These are phyloP conservation scores for Isichthys henryi DNA, from an alignment of 2,113 vertebrate genomes.

Conservation along the genomic window DNA sequence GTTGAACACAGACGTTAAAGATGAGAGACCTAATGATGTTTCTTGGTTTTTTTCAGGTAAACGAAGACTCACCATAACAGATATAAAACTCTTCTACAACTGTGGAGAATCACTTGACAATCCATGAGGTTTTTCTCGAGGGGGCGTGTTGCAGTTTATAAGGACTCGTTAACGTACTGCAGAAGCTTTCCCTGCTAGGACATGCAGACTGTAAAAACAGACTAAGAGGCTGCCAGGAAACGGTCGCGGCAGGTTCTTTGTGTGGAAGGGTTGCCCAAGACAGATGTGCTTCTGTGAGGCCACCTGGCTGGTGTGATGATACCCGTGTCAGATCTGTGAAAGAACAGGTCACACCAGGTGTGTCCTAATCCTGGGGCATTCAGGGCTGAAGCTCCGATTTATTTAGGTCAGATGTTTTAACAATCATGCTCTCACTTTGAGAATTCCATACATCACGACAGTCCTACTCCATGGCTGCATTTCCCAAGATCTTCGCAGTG, in stretches of 20 bases:
- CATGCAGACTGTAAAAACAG: neutral
- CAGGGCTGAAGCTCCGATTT: neutral
- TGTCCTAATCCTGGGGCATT: neutral
- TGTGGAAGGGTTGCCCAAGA: neutral
- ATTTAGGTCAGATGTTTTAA: neutral
- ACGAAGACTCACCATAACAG: neutral
- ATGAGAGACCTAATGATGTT: neutral
- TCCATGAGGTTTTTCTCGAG: too few species aligned
- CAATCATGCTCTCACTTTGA: neutral
- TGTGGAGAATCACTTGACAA: neutral
- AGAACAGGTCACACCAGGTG: neutral
- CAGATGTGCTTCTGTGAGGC: neutral
- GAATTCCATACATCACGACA: neutral
- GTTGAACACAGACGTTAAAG: neutral
- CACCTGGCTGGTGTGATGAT: neutral
- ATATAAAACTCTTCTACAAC: neutral
- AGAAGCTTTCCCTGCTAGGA: neutral
- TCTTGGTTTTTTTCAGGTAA: neutral
- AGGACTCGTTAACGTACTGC: neutral
- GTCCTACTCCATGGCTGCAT: neutral
- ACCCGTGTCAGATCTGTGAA: neutral
- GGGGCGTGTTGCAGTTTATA: too few species aligned
- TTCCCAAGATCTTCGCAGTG: neutral
- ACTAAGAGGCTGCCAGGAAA: neutral
- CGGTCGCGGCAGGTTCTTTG: neutral